A percentile compares a stretch with the other conserved stretches of the same genome.
Conservation (phyloP, 2,797 vertebrate genomes). For the Propithecus deckenii region DNA sequence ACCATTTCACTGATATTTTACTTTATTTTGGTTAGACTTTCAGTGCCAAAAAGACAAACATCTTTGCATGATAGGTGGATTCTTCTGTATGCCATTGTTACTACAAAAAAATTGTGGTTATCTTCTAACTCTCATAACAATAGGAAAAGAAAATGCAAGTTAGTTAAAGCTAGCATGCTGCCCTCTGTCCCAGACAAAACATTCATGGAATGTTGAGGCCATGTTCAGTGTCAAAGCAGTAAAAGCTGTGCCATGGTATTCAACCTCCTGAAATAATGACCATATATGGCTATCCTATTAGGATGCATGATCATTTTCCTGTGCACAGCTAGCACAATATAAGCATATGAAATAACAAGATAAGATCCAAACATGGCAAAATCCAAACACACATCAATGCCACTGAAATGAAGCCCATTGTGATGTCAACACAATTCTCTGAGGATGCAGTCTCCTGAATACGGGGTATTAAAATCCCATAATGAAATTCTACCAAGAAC, state of each 20-base stretch:
- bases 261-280: background rate
- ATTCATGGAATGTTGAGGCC: background rate
- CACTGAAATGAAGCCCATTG: background rate
- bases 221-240: background rate
- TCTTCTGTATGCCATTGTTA: background rate
- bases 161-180: background rate
- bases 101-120: background rate
- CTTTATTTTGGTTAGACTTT: background rate
- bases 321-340: background rate
- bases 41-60: background rate
- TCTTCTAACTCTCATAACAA: background rate
- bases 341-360: slow-evolving; percentile 21
- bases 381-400: background rate
- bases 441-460: background rate
- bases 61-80: background rate
- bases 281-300: background rate
- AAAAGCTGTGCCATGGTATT: background rate
- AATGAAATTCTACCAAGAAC: background rate
- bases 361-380: background rate
- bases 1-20: background rate
- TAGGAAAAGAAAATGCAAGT: background rate
- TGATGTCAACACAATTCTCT: background rate
- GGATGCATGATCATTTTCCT: background rate
- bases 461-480: background rate
- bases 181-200: background rate